Evolutionary conservation across 2,888 invertebrate species (phyloP), one percentile per base, ranked within the genome.

Genomic region (Arrhopalites spinosus): DNA sequence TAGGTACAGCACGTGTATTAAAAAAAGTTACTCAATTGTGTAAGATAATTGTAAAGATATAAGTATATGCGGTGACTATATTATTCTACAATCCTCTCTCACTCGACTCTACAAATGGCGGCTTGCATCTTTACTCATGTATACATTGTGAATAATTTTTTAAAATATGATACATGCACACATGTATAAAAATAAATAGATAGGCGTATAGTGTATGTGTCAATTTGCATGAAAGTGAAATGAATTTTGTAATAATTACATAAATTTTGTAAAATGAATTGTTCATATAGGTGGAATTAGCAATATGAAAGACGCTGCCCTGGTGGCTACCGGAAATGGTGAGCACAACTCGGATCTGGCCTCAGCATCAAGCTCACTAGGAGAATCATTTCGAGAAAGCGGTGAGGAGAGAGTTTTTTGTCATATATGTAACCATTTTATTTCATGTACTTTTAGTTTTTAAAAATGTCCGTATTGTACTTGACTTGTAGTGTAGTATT

Each of bases 311-410:
- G 77, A 77, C 77, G 29, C 74, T 29, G 75, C 74, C 43, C 67
- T 56, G 30, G 75, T 71, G 66, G 67, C 50, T 50, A 53, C 71
- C 61, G 68, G 61, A 25, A 76, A 74, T 64, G 74, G 76, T 47
- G 74, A 74, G 64, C 72, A 73, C 29, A 36, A 59, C 20, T 79
- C 81, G 61, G 81, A 77, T 71, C 75, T 77, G 27, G 77, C 81
- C 27, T 81, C 81, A 27, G 79, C 81, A 27, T 78, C 79, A 30
- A 80, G 80, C 61, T 81, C 81, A 70, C 78, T 81, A 79, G 81
- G 79, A 68, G 81, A 78, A 59, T 81, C 81, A 17, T 81, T 81
- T 77, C 77, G 81, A 75, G 81, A 81, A 80, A 79, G 79, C 47
- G 81, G 81, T 81, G 76, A 81, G 80, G 36, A 63, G 17, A 66